phyloP scores from a whole-genome alignment of 2,113 vertebrate species.

The Anoplopoma fimbria region DNA sequence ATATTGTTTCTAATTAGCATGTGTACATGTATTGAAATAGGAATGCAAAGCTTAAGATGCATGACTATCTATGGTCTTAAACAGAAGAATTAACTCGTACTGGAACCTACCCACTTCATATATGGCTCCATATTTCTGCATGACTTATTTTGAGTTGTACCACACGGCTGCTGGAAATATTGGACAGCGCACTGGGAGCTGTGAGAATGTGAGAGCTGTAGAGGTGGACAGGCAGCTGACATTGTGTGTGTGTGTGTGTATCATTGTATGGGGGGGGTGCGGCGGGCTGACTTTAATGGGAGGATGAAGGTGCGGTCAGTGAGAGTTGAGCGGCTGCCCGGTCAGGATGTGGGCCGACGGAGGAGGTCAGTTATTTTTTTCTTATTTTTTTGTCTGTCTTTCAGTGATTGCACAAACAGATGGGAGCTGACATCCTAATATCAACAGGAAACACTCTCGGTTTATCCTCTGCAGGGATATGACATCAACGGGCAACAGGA shows the following conservation, averaged over 20 bases:
- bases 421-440: conserved; percentile 63
- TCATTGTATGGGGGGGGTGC: neutral
- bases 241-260: conserved; percentile 32
- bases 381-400: conserved; percentile 11
- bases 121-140: conserved; percentile 15
- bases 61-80: conserved; percentile 2
- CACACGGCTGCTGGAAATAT: conserved; percentile 9
- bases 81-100: conserved; percentile 13
- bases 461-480: conserved; percentile 64
- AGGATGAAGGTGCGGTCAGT: conserved; percentile 67
- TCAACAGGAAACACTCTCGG: conserved; percentile 74
- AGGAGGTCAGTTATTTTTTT: conserved; percentile 21
- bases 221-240: conserved; percentile 29
- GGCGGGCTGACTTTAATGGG: conserved; percentile 36
- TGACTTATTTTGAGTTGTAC: conserved; percentile 31
- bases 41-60: conserved; percentile 31
- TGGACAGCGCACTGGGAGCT: conserved; percentile 31
- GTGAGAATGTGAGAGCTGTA: conserved; percentile 32
- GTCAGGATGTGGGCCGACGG: conserved; percentile 46
- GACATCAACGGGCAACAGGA: conserved; percentile 69
- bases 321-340: conserved; percentile 46
- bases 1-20: conserved; percentile 22
- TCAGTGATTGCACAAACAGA: conserved; percentile 63
- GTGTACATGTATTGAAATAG: neutral
- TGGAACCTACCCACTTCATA: conserved; percentile 2